Conservation (phyloP, 2,113 vertebrate species). For the Opisthocomus hoazin region DNA sequence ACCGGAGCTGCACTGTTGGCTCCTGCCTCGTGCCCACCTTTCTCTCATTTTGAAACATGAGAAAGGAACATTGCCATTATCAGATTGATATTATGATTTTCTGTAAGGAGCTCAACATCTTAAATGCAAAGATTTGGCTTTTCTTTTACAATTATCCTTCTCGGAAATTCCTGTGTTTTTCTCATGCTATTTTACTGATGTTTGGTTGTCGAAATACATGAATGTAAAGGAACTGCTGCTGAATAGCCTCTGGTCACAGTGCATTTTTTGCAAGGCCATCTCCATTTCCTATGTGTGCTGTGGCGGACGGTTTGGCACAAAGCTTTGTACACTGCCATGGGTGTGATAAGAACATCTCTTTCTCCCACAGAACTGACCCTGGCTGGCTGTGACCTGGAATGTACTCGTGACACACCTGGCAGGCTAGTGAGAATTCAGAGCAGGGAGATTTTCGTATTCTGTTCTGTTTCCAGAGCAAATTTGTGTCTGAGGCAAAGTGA, state of each 20-base stretch:
- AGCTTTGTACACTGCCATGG: background rate
- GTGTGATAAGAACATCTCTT: background rate
- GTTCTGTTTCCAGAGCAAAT: background rate
- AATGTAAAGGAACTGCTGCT: background rate
- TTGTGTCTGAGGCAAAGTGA: background rate
- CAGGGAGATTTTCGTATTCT: background rate
- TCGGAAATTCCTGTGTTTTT: background rate
- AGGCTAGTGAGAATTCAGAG: background rate
- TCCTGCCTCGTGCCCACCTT: background rate
- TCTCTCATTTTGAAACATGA: background rate
- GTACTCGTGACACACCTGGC: background rate
- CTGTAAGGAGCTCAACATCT: background rate
- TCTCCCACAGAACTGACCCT: background rate
- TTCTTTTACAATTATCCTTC: background rate
- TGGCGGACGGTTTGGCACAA: background rate
- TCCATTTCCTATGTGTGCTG: background rate
- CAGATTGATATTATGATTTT: background rate
- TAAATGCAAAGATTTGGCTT: background rate
- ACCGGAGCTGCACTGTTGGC: background rate
- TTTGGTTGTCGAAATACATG: background rate
- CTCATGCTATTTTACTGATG: background rate
- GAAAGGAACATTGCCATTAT: background rate
- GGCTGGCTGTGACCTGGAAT: background rate
- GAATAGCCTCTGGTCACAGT: background rate
- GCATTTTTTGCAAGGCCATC: background rate